phyloP scores from a whole-genome alignment of 2,113 vertebrate genomes.

The Benitochromis conjunctus region DNA sequence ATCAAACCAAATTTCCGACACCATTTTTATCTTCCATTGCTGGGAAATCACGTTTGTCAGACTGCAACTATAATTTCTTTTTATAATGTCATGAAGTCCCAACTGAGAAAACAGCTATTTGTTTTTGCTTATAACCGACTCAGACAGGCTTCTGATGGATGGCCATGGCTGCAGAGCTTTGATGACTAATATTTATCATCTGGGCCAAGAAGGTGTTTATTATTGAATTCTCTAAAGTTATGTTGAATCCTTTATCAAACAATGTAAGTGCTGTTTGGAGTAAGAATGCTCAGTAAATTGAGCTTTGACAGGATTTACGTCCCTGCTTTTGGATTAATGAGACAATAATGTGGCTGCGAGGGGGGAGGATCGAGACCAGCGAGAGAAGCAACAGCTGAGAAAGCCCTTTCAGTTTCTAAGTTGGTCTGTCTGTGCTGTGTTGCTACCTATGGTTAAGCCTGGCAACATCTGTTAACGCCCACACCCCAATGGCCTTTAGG shows the following conservation, averaged over 20 bases:
- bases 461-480: slow-evolving; percentile 48
- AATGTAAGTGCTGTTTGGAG: neutral
- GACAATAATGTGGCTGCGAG: slow-evolving; percentile 13
- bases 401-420: slow-evolving; percentile 50
- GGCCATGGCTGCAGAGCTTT: neutral
- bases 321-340: slow-evolving; percentile 15
- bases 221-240: neutral
- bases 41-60: neutral
- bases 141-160: slow-evolving; percentile 48
- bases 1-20: neutral
- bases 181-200: neutral
- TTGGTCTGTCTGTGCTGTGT: slow-evolving; percentile 24
- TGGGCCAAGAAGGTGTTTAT: neutral
- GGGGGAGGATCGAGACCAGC: neutral
- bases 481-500: slow-evolving; percentile 16
- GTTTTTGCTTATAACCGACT: slow-evolving; percentile 19
- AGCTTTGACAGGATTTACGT: neutral
- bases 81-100: neutral
- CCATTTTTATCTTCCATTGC: neutral
- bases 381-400: slow-evolving; percentile 58
- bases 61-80: neutral
- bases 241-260: neutral
- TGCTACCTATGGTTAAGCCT: slow-evolving; percentile 26
- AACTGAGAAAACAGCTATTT: slow-evolving; percentile 45
- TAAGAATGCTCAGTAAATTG: neutral